Evolutionary conservation across 2,113 vertebrate species (phyloP).

Genomic region (Oreotrochilus melanogaster): DNA sequence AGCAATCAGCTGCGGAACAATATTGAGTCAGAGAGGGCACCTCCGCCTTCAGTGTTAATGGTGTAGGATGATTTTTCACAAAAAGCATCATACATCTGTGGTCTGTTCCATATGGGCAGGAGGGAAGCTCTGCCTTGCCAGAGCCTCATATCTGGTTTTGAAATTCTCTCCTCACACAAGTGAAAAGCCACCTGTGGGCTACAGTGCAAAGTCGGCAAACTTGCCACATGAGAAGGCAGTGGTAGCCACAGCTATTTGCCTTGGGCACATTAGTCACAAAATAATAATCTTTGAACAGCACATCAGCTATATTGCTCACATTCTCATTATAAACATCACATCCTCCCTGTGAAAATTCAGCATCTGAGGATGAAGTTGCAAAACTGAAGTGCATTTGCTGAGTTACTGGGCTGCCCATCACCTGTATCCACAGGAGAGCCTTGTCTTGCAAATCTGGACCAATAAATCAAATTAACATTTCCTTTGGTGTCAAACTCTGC

Average conservation of each 20-base stretch:
- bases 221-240: neutral
- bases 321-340: neutral
- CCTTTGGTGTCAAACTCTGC: neutral
- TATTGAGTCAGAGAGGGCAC: neutral
- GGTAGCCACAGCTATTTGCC: neutral
- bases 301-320: neutral
- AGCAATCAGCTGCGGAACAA: fast-evolving
- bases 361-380: fast-evolving
- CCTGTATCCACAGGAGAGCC: neutral
- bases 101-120: neutral
- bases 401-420: neutral
- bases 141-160: neutral
- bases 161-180: neutral
- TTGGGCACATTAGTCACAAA: neutral
- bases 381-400: neutral
- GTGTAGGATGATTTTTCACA: neutral
- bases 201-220: neutral
- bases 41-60: neutral
- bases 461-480: neutral
- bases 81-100: fast-evolving
- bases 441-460: neutral
- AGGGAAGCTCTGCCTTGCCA: fast-evolving
- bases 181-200: neutral
- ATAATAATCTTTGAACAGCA: neutral
- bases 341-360: neutral